These are phyloP conservation scores for Desmophyllum pertusum DNA, from an alignment of 92 coral and sea anemone genomes.

Conservation along the genomic window DNA sequence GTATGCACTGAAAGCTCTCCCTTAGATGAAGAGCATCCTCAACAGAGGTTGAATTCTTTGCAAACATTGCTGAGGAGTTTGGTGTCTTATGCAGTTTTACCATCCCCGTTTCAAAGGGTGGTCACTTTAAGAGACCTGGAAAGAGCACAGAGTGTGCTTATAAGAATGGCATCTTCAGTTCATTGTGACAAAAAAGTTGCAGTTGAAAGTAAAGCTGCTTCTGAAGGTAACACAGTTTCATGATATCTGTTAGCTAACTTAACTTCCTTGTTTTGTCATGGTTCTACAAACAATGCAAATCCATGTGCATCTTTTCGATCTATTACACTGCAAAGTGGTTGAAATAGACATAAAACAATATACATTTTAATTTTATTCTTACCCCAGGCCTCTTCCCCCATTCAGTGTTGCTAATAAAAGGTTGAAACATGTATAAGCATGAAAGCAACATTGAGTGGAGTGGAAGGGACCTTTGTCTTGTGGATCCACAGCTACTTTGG, in stretches of 20 bases:
- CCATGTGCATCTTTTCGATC: too few relatives aligned
- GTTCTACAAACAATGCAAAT: too few relatives aligned
- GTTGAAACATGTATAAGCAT: too few relatives aligned
- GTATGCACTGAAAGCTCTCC: slow-evolving; percentile 20
- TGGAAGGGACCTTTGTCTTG: too few relatives aligned
- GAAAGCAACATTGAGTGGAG: too few relatives aligned
- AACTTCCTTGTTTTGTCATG: too few relatives aligned
- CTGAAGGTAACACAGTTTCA: slow-evolving; percentile 14
- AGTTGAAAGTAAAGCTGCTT: not conserved
- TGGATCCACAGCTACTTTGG: too few relatives aligned
- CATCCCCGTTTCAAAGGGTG: slow-evolving; percentile 73
- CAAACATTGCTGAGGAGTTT: slow-evolving; percentile 61
- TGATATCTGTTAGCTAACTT: not conserved
- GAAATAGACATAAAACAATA: too few relatives aligned
- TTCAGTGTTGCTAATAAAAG: too few relatives aligned
- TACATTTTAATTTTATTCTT: too few relatives aligned
- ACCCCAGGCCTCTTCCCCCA: too few relatives aligned
- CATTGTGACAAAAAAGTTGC: not conserved
- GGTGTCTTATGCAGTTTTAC: slow-evolving; percentile 75
- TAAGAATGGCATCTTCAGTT: slow-evolving; percentile 51
- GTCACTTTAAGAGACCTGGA: slow-evolving; percentile 77
- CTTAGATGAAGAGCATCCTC: slow-evolving; percentile 10
- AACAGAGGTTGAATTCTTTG: slow-evolving; percentile 38
- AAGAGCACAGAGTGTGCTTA: slow-evolving; percentile 76
- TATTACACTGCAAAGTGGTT: too few relatives aligned